Evolutionary conservation across 2,113 vertebrate species (phyloP).

Genomic region (mouse (Mus musculus)): DNA sequence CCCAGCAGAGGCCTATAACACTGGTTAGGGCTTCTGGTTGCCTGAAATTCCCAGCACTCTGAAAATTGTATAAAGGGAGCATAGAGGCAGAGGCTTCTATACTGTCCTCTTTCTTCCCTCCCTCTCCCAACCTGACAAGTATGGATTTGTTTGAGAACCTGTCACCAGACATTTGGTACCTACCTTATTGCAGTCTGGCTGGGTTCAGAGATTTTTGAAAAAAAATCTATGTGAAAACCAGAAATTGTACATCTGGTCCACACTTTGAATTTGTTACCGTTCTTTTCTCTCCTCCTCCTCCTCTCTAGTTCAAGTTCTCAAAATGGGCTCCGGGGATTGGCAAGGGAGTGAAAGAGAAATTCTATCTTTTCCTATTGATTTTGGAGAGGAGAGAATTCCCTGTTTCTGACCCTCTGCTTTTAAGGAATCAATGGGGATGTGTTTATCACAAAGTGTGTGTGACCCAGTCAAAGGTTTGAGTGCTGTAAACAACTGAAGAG

Average conservation of each 20-base stretch:
- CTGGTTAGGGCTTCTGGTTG: background rate
- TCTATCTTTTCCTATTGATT: conserved; percentile 53
- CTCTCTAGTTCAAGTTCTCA: background rate
- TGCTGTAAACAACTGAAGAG: conserved; percentile 59
- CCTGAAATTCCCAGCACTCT: background rate
- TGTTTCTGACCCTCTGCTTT: conserved; percentile 69
- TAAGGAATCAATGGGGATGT: conserved; percentile 80
- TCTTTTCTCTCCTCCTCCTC: background rate
- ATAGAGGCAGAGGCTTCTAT: background rate
- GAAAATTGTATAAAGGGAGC: no score
- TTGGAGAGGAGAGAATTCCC: conserved; percentile 58
- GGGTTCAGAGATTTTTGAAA: background rate
- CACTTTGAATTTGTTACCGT: background rate
- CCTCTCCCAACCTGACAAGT: no score
- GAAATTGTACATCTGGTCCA: background rate
- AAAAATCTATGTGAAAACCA: background rate
- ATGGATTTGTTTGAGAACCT: background rate
- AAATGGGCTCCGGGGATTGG: background rate
- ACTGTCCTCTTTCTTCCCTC: background rate
- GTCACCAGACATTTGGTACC: background rate
- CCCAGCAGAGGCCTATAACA: background rate
- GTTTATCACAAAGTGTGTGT: conserved; percentile 75
- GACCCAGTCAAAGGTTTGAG: conserved; percentile 70
- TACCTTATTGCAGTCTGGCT: background rate
- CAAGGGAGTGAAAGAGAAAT: background rate